A percentile compares a stretch with the other conserved stretches of the same genome.
These are phyloP conservation scores for Epizoanthus fatuus DNA, from an alignment of 92 coral and sea anemone genomes.

Conservation along the genomic window DNA sequence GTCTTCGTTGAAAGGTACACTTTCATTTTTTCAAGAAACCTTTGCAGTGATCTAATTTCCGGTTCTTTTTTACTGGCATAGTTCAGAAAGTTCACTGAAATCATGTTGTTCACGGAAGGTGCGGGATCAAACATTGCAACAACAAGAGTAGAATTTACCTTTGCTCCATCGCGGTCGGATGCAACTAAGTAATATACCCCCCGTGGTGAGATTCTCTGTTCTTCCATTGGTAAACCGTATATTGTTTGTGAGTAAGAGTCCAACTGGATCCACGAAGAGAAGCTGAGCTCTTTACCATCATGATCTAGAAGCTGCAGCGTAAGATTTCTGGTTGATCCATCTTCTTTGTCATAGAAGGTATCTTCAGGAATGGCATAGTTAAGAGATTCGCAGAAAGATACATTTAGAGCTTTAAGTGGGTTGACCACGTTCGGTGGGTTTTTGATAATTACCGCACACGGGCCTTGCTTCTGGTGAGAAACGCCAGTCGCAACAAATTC, in stretches of 20 bases:
- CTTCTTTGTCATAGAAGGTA: conserved; percentile 52
- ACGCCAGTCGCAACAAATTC: conserved; percentile 36
- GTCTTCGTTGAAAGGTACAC: conserved; percentile 30
- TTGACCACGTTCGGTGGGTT: conserved; percentile 35
- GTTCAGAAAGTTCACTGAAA: conserved; percentile 15
- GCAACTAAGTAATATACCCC: conserved; percentile 32
- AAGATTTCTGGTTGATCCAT: conserved; percentile 53
- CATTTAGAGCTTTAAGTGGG: conserved; percentile 14
- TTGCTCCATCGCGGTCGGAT: conserved; percentile 42
- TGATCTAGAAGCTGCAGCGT: conserved; percentile 26
- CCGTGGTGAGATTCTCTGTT: not conserved
- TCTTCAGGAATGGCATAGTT: conserved; percentile 42
- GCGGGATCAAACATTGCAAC: conserved; percentile 35
- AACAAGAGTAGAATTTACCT: conserved; percentile 9
- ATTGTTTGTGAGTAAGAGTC: conserved; percentile 45
- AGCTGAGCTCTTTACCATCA: not conserved
- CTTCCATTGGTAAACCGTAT: conserved; percentile 39
- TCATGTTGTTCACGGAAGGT: conserved; percentile 41
- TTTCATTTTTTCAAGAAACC: conserved; percentile 41
- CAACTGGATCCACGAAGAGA: conserved; percentile 42
- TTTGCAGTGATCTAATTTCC: conserved; percentile 13
- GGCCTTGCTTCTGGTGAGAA: conserved; percentile 29
- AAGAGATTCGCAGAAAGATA: conserved; percentile 28
- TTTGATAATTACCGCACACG: conserved; percentile 27
- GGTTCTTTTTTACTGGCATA: conserved; percentile 12